A percentile compares a stretch with the other conserved stretches of the same genome.
Evolutionary conservation across 2,113 vertebrate genomes (phyloP).

Genomic region (Bucco capensis): DNA sequence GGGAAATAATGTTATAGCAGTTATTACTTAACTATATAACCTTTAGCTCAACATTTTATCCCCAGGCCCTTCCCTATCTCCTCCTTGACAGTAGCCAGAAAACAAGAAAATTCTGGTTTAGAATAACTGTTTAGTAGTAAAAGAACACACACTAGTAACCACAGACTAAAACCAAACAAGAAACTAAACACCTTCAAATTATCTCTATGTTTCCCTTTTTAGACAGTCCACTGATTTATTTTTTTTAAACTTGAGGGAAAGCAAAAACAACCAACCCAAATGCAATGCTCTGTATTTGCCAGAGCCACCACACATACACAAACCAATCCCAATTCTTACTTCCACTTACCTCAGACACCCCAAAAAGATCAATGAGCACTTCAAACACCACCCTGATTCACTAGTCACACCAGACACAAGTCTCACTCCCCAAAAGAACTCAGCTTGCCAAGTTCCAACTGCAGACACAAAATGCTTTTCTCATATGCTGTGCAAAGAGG

Average conservation of each 20-base stretch:
- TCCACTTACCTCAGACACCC: neutral
- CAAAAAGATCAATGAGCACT: neutral
- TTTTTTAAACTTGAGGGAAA: neutral
- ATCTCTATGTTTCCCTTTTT: neutral
- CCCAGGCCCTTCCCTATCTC: neutral
- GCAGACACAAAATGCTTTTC: neutral
- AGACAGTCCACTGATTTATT: neutral
- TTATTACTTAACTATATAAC: neutral
- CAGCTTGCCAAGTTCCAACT: neutral
- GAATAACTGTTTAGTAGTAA: neutral
- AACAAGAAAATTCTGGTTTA: neutral
- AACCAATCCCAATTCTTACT: neutral
- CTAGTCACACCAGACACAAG: neutral
- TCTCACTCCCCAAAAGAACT: neutral
- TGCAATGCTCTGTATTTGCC: neutral
- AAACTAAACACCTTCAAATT: neutral
- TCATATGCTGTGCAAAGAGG: neutral
- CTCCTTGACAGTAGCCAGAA: neutral
- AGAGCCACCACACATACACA: neutral
- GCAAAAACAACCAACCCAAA: neutral
- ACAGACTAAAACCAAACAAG: neutral
- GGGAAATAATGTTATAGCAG: neutral
- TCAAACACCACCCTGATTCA: neutral
- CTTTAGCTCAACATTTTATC: neutral
- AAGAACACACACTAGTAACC: neutral